A percentile compares a stretch with the other conserved stretches of the same genome.
Evolutionary conservation across 2,888 invertebrate genomes (phyloP).

Genomic region (Proisotoma minuta): DNA sequence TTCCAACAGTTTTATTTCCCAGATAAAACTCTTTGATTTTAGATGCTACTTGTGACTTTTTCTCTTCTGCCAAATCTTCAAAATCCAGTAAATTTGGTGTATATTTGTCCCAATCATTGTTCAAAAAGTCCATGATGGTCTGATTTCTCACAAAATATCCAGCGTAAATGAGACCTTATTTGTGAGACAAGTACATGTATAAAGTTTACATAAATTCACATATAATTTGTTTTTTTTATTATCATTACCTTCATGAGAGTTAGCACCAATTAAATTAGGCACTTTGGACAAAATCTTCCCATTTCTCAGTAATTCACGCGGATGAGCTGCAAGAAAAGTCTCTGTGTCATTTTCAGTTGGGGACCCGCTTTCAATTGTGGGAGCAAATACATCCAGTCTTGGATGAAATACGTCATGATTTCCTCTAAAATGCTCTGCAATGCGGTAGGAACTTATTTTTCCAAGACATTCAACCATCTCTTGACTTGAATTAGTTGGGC

Average conservation of each 20-base stretch:
- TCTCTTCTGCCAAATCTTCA: constrained; percentile 27
- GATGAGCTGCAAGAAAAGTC: constrained; percentile 31
- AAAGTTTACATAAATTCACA: too few relatives aligned
- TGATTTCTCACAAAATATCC: constrained; percentile 35
- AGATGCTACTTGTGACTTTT: constrained; percentile 24
- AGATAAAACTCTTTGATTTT: constrained; percentile 31
- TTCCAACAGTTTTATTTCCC: constrained; percentile 24
- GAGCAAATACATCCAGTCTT: constrained; percentile 33
- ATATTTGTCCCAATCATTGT: constrained; percentile 25
- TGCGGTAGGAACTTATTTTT: constrained; percentile 12
- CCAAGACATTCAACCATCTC: constrained; percentile 27
- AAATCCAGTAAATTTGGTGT: constrained; percentile 34
- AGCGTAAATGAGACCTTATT: too few relatives aligned
- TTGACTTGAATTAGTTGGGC: constrained; percentile 19
- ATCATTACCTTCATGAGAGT: constrained; percentile 36
- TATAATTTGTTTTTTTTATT: too few relatives aligned
- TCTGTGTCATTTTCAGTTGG: constrained; percentile 30
- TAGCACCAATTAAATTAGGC: constrained; percentile 33
- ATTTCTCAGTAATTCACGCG: constrained; percentile 25
- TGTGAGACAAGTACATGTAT: background rate
- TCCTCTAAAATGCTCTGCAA: constrained; percentile 29
- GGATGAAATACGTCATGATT: constrained; percentile 33
- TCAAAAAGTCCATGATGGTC: constrained; percentile 28
- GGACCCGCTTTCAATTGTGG: constrained; percentile 27
- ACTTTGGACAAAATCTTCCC: constrained; percentile 25